Evolutionary conservation across 2,888 invertebrate species (phyloP).

Genomic region (Lasioglossum zephyrum): DNA sequence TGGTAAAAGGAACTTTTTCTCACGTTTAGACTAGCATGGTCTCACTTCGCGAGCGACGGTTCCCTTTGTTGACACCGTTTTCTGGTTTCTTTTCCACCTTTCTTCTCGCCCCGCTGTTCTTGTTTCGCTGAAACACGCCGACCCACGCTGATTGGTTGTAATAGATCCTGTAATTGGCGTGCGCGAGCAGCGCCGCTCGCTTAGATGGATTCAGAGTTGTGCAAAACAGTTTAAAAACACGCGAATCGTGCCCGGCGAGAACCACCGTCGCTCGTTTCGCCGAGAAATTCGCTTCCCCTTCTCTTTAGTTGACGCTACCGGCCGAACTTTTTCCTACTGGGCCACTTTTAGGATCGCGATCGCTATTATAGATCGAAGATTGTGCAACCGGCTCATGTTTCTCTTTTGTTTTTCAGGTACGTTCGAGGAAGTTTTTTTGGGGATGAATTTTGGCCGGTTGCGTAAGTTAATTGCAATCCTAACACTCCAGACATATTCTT

Average conservation of each 20-base stretch:
- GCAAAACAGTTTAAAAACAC: constrained; percentile 5
- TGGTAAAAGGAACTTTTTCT: background rate
- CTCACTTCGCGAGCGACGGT: background rate
- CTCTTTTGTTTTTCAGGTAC: constrained; percentile 9
- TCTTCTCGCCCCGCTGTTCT: background rate
- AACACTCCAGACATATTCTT: background rate
- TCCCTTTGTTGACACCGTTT: constrained; percentile 20
- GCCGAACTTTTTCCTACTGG: background rate
- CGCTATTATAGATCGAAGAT: background rate
- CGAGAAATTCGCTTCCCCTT: constrained; percentile 1
- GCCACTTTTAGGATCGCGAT: background rate
- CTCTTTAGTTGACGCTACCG: background rate
- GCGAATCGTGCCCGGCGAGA: background rate
- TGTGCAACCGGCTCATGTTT: background rate
- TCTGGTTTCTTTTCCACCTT: constrained; percentile 6
- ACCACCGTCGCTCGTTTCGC: background rate
- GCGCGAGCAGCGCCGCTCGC: background rate
- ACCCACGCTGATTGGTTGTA: constrained; percentile 15
- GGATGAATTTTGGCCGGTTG: background rate
- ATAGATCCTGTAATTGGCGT: constrained; percentile 31
- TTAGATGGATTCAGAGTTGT: background rate
- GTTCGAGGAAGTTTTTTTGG: background rate
- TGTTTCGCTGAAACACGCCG: background rate
- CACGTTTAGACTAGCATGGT: background rate
- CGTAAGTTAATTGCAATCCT: background rate